Percentiles rank a stretch among this genome's conserved stretches.
Conservation (phyloP, 2,888 invertebrate species). For the Pyrgus malvae region DNA sequence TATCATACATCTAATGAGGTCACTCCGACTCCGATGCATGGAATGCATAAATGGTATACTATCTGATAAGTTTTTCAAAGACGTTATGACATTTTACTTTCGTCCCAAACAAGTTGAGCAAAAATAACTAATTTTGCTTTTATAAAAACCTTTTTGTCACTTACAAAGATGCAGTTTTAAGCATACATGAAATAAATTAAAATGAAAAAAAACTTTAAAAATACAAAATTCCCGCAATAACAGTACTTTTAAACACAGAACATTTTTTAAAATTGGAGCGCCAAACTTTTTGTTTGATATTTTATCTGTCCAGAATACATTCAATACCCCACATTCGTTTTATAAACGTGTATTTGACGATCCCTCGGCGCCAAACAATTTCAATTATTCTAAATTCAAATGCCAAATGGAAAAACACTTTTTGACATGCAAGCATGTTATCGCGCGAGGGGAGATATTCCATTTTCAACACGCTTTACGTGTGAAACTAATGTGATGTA, state of each 20-base stretch:
- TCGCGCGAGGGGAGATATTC: slow-evolving; percentile 24
- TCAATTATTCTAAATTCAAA: slow-evolving; percentile 27
- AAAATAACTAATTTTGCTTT: too few species aligned
- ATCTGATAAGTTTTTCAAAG: too few species aligned
- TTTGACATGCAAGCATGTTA: slow-evolving; percentile 25
- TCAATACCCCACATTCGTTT: slow-evolving; percentile 10
- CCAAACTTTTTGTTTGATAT: background rate
- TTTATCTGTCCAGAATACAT: slow-evolving; percentile 7
- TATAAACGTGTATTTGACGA: slow-evolving; percentile 17
- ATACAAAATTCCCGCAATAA: too few species aligned
- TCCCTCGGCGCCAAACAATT: slow-evolving; percentile 19
- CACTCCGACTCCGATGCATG: slow-evolving; percentile 13
- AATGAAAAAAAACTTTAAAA: too few species aligned
- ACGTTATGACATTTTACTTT: too few species aligned
- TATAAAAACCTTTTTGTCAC: too few species aligned
- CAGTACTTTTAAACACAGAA: background rate
- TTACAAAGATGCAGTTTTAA: too few species aligned
- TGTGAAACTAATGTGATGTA: slow-evolving; percentile 16
- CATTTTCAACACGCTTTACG: slow-evolving; percentile 17
- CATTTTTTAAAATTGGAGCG: background rate
- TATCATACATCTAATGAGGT: slow-evolving; percentile 6
- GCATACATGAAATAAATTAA: too few species aligned
- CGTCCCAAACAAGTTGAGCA: too few species aligned
- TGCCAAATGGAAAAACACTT: slow-evolving; percentile 23
- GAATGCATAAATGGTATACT: background rate